Percentiles rank a stretch among this genome's conserved stretches.
Conservation (phyloP, 2,113 vertebrate genomes). For the Microcebus griseorufus region DNA sequence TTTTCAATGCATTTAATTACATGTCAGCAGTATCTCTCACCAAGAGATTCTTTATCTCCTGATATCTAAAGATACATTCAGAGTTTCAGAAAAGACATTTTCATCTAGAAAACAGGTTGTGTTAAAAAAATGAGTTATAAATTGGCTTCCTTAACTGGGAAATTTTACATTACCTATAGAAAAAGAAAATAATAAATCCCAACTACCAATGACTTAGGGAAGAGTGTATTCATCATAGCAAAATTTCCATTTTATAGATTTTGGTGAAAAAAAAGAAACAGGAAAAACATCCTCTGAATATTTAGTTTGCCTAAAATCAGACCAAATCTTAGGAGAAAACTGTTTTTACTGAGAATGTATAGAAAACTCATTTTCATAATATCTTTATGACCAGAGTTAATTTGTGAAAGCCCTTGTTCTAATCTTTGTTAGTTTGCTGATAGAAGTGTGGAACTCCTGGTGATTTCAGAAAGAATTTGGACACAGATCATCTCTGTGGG, state of each 20-base stretch:
- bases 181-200: background rate
- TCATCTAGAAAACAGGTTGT: background rate
- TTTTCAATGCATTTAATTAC: background rate
- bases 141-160: background rate
- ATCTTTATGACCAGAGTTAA: background rate
- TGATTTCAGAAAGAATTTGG: conserved; percentile 23
- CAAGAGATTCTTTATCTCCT: background rate
- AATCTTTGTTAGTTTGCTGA: background rate
- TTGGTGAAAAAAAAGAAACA: background rate
- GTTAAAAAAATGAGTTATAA: background rate
- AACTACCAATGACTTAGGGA: background rate
- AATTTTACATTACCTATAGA: background rate
- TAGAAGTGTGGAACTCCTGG: background rate
- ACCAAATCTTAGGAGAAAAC: background rate
- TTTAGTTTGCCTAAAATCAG: background rate
- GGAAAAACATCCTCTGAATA: background rate
- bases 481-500: conserved; percentile 23
- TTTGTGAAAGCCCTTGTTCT: background rate
- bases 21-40: background rate
- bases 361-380: background rate
- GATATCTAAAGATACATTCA: background rate
- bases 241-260: background rate
- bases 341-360: background rate
- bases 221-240: background rate
- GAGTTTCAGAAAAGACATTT: background rate